Base-by-base conservation (phyloP, 2,888 invertebrate species). In the Pristionchus mayeri region DNA sequence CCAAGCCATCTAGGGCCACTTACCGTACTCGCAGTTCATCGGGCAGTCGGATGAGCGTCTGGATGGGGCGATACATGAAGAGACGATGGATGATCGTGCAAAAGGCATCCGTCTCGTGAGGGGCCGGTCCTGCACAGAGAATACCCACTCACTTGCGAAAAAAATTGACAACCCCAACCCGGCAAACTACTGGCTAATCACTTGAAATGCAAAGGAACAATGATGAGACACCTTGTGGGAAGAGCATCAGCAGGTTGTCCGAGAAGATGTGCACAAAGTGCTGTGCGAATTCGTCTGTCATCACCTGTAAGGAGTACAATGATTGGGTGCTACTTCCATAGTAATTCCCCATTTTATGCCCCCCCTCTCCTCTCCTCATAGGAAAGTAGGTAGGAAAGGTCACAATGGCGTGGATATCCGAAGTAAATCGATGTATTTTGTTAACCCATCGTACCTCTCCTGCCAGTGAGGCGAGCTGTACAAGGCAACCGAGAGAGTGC, bases 401-500 rank as follows among this genome's bases (percentile, higher is more conserved):
- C n/a, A n/a, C n/a, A n/a, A n/a, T n/a, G n/a, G n/a, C n/a, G n/a
- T n/a, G n/a, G n/a, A n/a, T n/a, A n/a, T n/a, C n/a, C n/a, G n/a
- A n/a, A n/a, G n/a, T n/a, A n/a, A n/a, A n/a, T n/a, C n/a, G n/a
- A n/a, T n/a, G n/a, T n/a, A n/a, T n/a, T n/a, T n/a, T n/a, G n/a
- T n/a, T n/a, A 34, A 2, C 16, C 9, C 27, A 82, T 24, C 34
- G 18, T 24, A 95, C 93, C 3, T 94, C 93, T 7, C 96, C 96
- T 92, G 95, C 95, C 48, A 96, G 93, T 24, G 95, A 95, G 0
- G 95, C 95, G 85, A 97, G 93, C 93, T 97, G 97, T 16, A 96
- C 95, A 75, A 97, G 94, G 93, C 97, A 97, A 83, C 95, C 96
- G 85, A 97, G 93, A 0, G 96, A 95, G 87, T 96, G 96, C 92